Conservation (phyloP, 2,797 vertebrate species). For the Spatula clypeata region DNA sequence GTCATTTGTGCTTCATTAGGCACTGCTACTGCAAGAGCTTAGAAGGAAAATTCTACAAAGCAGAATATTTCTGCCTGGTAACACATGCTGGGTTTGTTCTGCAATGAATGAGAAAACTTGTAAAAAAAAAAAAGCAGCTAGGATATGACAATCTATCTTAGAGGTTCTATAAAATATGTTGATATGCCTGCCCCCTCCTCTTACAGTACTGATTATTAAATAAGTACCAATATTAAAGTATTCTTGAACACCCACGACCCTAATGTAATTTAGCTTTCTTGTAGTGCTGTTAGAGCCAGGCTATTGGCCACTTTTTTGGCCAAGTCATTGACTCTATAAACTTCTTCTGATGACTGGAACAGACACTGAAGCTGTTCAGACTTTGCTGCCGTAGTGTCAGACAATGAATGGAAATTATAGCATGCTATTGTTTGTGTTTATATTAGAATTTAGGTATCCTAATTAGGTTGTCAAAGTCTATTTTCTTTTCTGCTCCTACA, state of each 20-base stretch:
- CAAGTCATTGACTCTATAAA: background rate
- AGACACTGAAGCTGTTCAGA: background rate
- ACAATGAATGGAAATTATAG: background rate
- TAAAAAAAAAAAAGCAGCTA: background rate
- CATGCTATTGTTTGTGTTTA: background rate
- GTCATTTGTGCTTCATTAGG: background rate
- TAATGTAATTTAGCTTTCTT: background rate
- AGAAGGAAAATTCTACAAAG: background rate
- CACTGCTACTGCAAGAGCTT: background rate
- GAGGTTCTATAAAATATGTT: background rate
- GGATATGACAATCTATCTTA: background rate
- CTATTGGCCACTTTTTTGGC: background rate
- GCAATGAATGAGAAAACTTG: background rate
- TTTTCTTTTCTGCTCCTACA: background rate
- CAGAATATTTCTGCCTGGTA: background rate
- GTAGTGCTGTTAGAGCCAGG: background rate
- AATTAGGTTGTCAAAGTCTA: background rate
- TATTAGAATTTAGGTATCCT: background rate
- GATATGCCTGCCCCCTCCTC: background rate
- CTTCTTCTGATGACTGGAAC: background rate
- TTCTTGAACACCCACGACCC: accelerated
- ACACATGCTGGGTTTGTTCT: background rate
- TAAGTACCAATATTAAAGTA: background rate
- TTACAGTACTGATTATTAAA: background rate
- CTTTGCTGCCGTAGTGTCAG: background rate